Base-by-base conservation (phyloP, 1,140 invertebrate genomes). In the Tribolium castaneum region DNA sequence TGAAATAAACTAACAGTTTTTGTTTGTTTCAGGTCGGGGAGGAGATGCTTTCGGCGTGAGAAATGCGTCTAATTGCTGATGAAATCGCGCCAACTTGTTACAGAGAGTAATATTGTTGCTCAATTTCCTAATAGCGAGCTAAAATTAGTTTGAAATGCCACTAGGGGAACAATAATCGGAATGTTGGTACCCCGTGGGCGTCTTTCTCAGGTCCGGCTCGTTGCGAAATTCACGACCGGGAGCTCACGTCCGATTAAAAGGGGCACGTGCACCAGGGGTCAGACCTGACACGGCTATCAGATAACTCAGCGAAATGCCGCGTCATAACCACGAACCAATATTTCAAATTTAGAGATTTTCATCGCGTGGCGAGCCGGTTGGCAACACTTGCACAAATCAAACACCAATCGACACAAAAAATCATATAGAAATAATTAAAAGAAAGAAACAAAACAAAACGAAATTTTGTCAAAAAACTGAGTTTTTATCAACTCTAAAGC, bases 201-300 rank as follows among this genome's bases (percentile, higher is more conserved):
- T 45, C n/a, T n/a, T 13, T 13, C 13, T 52, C 51, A 14, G 51
- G 51, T 52, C 51, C 51, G 51, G 51, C 51, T 16, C 16, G 16
- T 59, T 59, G 54, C 54, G 54, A 59, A 59, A 59, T 59, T 59
- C 54, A 59, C 54, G 54, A 59, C 54, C 54, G 22, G 54, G 54
- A 59, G 54, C 54, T 59, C 54, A 59, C 54, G 54, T 59, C 54
- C 54, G 54, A 59, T 59, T 59, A 59, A 59, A 59, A 59, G 54
- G 54, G 54, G 54, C 54, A 59, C 54, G 54, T 59, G 54, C 54
- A 59, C 54, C 54, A 16, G 16, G 54, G 14, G 16, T 59, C 54
- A 22, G 54, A 59, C 54, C 54, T 19, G 54, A 19, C 54, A 59
- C 54, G 54, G 54, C 54, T 22, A 59, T 59, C 54, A 59, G 54